A percentile compares a stretch with the other conserved stretches of the same genome.
These are phyloP conservation scores for cattle (Bos taurus) DNA, from an alignment of 2,113 vertebrate species.

Conservation along the genomic window ARS-UCD2.0 NC_037329.1:49603501-49604000, in stretches of 20 bases:
- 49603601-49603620: not conserved
- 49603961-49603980: not conserved
- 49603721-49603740: not conserved
- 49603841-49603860: not conserved
- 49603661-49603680: not conserved
- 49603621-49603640: not conserved
- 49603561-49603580: not conserved
- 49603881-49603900: not conserved
- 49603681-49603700: not conserved
- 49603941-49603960: not conserved
- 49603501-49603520: not conserved
- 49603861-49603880: not conserved
- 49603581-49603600: not conserved
- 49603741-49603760: not conserved
- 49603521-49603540: not conserved
- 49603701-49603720: not conserved
- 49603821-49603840: not conserved
- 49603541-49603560: not conserved
- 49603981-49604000: not conserved
- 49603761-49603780: not conserved
- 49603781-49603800: not conserved
- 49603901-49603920: not conserved
- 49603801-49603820: not conserved
- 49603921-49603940: not conserved
- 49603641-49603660: not conserved